Conservation (phyloP, 2,888 invertebrate species). For the Baccha elongata region DNA sequence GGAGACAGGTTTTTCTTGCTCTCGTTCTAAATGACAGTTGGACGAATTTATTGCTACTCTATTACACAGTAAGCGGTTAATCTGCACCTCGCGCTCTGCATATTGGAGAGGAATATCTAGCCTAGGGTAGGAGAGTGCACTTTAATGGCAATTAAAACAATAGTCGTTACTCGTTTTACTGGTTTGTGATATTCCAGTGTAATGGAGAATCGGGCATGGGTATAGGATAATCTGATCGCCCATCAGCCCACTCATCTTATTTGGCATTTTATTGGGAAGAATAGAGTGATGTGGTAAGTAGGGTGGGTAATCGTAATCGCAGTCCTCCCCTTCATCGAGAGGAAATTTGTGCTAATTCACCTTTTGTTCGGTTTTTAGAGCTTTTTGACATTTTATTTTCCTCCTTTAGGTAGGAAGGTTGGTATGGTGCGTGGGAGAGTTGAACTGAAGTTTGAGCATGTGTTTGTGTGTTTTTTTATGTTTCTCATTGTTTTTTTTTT, state of each 20-base stretch:
- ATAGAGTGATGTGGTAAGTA: conserved; percentile 12
- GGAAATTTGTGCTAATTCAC: conserved; percentile 73
- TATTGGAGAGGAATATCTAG: conserved; percentile 24
- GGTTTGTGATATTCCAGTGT: conserved; percentile 60
- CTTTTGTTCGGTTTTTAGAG: conserved; percentile 74
- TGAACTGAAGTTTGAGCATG: conserved; percentile 18
- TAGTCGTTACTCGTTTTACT: conserved; percentile 64
- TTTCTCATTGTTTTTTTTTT: background rate
- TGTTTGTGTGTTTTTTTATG: conserved; percentile 15
- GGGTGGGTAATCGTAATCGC: conserved; percentile 17
- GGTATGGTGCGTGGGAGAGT: conserved; percentile 59
- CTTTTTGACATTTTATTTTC: conserved; percentile 69
- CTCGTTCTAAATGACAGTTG: conserved; percentile 71
- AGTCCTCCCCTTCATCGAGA: conserved; percentile 45
- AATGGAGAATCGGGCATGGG: conserved; percentile 21
- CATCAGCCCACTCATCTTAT: conserved; percentile 37
- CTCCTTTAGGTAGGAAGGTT: too few species aligned
- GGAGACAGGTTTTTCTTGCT: conserved; percentile 46
- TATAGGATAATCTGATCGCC: conserved; percentile 24
- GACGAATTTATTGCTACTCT: conserved; percentile 71
- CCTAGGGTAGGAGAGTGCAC: conserved; percentile 43
- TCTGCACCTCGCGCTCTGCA: conserved; percentile 59
- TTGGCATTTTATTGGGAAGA: conserved; percentile 45
- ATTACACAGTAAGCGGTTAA: conserved; percentile 73
- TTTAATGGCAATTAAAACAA: conserved; percentile 74